A percentile compares a stretch with the other conserved stretches of the same genome.
These are phyloP conservation scores for Crematogaster levior DNA, from an alignment of 2,888 invertebrate species.

Conservation along the genomic window DNA sequence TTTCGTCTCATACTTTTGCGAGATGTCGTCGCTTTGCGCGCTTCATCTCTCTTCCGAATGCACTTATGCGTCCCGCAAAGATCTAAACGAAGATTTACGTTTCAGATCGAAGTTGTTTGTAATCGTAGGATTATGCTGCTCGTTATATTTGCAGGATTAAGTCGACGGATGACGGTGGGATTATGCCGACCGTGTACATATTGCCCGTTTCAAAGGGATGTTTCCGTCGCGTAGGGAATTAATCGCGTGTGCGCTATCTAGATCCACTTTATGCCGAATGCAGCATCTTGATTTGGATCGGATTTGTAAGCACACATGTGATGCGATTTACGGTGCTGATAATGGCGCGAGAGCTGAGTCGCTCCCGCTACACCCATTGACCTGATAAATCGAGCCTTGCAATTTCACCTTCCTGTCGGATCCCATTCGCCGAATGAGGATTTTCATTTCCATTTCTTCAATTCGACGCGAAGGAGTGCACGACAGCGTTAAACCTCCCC, in stretches of 20 bases:
- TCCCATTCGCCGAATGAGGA: constrained; percentile 33
- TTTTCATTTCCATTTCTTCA: constrained; percentile 58
- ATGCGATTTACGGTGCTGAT: constrained; percentile 43
- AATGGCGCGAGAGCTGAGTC: constrained; percentile 22
- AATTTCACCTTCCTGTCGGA: constrained; percentile 45
- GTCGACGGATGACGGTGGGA: background rate
- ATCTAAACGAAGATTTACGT: constrained; percentile 1
- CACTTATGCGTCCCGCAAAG: background rate
- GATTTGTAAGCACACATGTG: constrained; percentile 26
- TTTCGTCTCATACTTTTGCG: background rate
- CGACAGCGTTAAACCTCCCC: constrained; percentile 3
- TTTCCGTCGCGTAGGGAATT: background rate
- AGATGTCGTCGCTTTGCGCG: background rate
- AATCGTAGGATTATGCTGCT: constrained; percentile 16
- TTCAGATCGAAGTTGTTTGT: background rate
- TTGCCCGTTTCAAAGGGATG: background rate
- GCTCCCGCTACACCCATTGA: background rate
- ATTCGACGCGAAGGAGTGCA: background rate
- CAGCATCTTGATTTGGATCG: constrained; percentile 32
- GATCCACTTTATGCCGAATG: constrained; percentile 18
- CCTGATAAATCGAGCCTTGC: constrained; percentile 54
- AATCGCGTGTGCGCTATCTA: background rate
- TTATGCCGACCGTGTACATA: background rate
- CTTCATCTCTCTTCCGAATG: background rate
- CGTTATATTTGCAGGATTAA: constrained; percentile 18